phyloP scores from a whole-genome alignment of 2,113 vertebrate genomes.

The Malurus cyaneus region DNA sequence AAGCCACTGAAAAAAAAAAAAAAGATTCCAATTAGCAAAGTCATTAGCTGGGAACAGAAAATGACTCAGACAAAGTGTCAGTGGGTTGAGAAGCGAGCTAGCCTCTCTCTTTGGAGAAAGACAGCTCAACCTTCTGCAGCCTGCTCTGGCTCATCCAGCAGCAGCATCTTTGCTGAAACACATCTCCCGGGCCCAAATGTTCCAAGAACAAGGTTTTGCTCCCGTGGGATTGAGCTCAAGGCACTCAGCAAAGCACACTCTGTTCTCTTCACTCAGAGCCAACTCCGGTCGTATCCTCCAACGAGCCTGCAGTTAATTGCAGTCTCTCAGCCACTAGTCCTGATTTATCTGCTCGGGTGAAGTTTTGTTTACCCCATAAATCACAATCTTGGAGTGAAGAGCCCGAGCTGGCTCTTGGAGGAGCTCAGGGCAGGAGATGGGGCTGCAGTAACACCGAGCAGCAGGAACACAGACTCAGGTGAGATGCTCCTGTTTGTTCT shows the following conservation, averaged over 20 bases:
- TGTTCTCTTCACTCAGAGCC: neutral
- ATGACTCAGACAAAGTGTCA: constrained; percentile 19
- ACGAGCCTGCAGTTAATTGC: constrained; percentile 9
- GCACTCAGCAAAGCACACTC: neutral
- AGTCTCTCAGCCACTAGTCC: neutral
- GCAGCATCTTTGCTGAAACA: neutral
- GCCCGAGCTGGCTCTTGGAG: neutral
- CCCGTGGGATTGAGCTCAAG: neutral
- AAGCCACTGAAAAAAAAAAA: neutral
- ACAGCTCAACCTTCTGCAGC: neutral
- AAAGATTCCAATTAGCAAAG: neutral
- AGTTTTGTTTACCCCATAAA: neutral
- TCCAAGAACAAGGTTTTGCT: neutral
- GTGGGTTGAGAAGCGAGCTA: neutral
- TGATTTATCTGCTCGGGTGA: constrained; percentile 31
- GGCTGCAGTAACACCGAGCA: fast-evolving
- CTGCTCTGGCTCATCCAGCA: neutral
- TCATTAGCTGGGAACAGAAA: constrained; percentile 9
- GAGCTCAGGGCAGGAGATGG: neutral
- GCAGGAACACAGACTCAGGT: neutral
- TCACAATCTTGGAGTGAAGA: neutral
- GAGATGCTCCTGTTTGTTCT: neutral
- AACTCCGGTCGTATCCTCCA: neutral
- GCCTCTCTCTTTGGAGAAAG: neutral
- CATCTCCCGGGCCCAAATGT: neutral